These are phyloP conservation scores for Nemoura dubitans DNA, from an alignment of 2,888 invertebrate species.

Conservation along the genomic window DNA sequence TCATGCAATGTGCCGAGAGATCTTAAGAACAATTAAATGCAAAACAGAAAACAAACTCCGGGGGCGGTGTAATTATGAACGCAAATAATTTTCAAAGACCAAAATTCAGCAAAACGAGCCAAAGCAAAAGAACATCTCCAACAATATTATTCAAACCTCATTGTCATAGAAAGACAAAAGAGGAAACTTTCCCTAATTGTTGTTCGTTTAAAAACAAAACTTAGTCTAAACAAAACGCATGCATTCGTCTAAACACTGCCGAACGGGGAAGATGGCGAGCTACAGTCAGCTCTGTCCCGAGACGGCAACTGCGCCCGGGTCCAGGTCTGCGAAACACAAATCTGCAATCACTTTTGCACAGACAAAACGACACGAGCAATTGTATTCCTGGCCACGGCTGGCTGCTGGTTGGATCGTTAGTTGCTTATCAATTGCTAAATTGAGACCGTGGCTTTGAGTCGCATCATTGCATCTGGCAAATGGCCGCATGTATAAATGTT, in stretches of 20 bases:
- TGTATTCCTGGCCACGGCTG: no score
- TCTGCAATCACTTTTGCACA: no score
- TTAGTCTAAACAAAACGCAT: not conserved
- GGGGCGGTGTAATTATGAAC: not conserved
- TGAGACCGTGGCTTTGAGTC: no score
- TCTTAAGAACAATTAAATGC: not conserved
- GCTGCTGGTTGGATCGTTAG: no score
- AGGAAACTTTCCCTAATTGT: constrained; percentile 12
- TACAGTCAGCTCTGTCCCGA: not conserved
- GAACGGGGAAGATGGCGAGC: not conserved
- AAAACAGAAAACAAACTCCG: constrained; percentile 12
- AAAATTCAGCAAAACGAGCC: constrained; percentile 1
- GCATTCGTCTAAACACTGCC: not conserved
- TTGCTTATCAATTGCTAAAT: no score
- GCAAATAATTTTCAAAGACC: constrained; percentile 12
- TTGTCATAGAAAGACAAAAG: constrained; percentile 5
- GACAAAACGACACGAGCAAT: no score
- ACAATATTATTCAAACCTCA: constrained; percentile 12
- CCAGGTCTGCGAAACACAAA: no score
- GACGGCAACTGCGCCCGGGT: not conserved
- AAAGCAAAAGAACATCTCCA: constrained; percentile 7
- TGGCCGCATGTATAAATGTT: no score
- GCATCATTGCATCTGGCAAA: no score
- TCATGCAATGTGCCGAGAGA: constrained; percentile 3
- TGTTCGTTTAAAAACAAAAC: constrained; percentile 12